Conservation (phyloP, 2,113 vertebrate species). For the Prionailurus bengalensis region DNA sequence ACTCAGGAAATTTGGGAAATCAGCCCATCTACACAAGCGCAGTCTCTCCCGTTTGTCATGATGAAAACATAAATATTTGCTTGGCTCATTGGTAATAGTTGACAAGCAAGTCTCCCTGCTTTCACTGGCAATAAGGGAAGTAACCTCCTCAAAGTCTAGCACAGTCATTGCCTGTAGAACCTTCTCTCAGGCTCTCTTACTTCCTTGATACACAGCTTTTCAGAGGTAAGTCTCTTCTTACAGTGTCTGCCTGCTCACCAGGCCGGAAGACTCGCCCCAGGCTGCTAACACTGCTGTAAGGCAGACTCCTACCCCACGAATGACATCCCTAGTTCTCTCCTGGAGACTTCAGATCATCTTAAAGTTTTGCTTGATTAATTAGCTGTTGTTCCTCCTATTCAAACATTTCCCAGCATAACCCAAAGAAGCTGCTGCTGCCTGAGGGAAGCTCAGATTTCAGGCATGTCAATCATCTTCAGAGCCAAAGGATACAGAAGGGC, state of each 20-base stretch:
- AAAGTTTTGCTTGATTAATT: neutral
- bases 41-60: neutral
- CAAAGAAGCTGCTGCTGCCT: neutral
- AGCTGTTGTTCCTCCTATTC: neutral
- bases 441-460: neutral
- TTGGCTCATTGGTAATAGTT: neutral
- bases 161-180: neutral
- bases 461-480: neutral
- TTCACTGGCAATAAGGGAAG: neutral
- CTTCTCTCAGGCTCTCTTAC: neutral
- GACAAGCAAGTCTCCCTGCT: neutral
- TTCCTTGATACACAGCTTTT: neutral
- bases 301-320: neutral
- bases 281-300: neutral
- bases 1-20: constrained; percentile 1
- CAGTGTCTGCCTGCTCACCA: neutral
- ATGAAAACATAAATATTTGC: neutral
- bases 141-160: neutral
- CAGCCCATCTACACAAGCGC: neutral
- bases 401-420: neutral
- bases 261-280: rapidly evolving
- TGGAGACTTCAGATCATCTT: neutral
- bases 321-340: neutral
- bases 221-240: neutral
- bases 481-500: neutral